Percentiles rank a stretch among this genome's conserved stretches.
Evolutionary conservation across 2,113 vertebrate species (phyloP).

Genomic region (Rhynchopsitta pachyrhyncha): DNA sequence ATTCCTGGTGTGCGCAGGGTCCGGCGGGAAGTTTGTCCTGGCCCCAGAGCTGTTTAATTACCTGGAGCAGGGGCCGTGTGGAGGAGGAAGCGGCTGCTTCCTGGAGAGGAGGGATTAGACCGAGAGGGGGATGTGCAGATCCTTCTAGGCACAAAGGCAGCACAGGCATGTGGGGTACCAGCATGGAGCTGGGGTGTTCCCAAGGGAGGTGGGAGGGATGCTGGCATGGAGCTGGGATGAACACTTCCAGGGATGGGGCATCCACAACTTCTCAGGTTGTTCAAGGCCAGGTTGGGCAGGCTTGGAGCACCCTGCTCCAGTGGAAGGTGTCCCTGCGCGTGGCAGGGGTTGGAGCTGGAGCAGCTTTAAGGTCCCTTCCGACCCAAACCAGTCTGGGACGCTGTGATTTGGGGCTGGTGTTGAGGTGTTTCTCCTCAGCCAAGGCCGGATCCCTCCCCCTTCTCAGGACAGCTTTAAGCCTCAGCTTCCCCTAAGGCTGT

Average conservation of each 20-base stretch:
- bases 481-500: neutral
- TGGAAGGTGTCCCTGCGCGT: neutral
- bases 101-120: neutral
- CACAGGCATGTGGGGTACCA: neutral
- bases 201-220: neutral
- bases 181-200: neutral
- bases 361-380: neutral
- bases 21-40: neutral
- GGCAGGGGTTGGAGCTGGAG: neutral
- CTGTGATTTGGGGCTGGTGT: neutral
- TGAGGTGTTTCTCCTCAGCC: neutral
- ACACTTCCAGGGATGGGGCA: neutral
- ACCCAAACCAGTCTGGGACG: neutral
- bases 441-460: rapidly evolving
- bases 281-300: neutral
- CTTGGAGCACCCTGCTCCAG: neutral
- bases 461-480: neutral
- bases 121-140: neutral
- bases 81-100: neutral
- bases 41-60: neutral
- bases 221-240: rapidly evolving
- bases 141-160: neutral
- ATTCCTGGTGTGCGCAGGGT: neutral
- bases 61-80: neutral
- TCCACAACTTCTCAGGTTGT: neutral